Base-by-base conservation (phyloP, 1,140 invertebrate genomes). In the Meloidogyne floridensis region DNA sequence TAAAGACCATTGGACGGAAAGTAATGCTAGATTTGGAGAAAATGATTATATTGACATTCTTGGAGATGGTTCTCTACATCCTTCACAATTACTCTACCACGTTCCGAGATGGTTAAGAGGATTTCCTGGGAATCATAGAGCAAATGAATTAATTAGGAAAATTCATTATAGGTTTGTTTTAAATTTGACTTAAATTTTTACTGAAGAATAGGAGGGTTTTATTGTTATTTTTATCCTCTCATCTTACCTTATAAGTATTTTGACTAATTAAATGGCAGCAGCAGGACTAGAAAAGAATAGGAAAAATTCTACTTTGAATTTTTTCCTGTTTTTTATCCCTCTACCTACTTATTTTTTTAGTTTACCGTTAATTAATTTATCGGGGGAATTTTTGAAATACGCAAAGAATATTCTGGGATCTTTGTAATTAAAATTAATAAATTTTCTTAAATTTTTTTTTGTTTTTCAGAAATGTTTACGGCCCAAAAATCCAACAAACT, bases 41-140 rank as follows among this genome's bases (percentile, higher is more conserved):
- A 89, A 89, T 65, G 88, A 89, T 76, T 89, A 89, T 78, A 89
- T 89, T 71, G 88, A 89, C 80, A 65, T 89, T 72, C 80, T 89
- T 10, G 80, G 86, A 8, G 70, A 86, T 53, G 20, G 79, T 32
- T 79, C 77, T 32, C 20, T 74, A 74, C 89, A 90, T 82, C 88
- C 88, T n/a, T 89, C 88, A 54, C 88, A 90, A 71, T 81, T 89
- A 11, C 84, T 86, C 72, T 89, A 90, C 75, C 88, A 89, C 80
- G 84, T 86, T 42, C 88, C 88, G n/a, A 59, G 80, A 13, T 89
- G 88, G 88, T 85, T 89, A 11, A 82, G 88, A 32, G 88, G 88
- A 6, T 89, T 89, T 81, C 88, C 88, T n/a, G 88, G 88, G 11
- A 83, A 90, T 71, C 88, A 89, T 73, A 81, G 80, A 65, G 88